These are phyloP conservation scores for Sitobion miscanthi DNA, from an alignment of 1,140 invertebrate species.

Conservation along the genomic window DNA sequence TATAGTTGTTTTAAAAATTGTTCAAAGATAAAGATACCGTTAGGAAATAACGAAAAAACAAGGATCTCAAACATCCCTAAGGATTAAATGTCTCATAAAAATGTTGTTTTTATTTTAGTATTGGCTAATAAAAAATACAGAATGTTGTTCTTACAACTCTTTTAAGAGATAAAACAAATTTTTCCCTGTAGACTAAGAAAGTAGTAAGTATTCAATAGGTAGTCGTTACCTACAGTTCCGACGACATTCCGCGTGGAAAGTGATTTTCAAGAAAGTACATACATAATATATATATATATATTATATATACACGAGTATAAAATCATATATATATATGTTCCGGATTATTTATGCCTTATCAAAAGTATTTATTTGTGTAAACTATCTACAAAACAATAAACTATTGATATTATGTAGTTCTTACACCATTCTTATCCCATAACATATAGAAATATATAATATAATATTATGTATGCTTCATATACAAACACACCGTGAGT, in stretches of 20 bases:
- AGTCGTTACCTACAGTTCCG: background rate
- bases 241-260: background rate
- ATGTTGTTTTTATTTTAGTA: constrained; percentile 4
- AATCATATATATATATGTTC: background rate
- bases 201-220: constrained; percentile 11
- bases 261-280: background rate
- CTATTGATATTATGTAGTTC: constrained; percentile 10
- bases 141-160: background rate
- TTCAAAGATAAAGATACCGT: background rate
- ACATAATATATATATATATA: background rate
- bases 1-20: background rate
- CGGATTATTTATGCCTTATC: background rate
- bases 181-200: background rate
- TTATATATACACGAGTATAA: too few species aligned
- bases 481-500: background rate
- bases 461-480: background rate
- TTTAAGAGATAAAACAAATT: background rate
- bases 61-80: background rate
- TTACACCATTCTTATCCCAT: background rate
- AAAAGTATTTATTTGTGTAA: background rate
- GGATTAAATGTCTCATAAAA: constrained; percentile 16
- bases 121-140: background rate
- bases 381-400: background rate
- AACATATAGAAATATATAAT: background rate
- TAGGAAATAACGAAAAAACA: background rate